Evolutionary conservation across 2,888 invertebrate species (phyloP), one percentile per base, ranked within the genome.

Genomic region (Geotrupes spiniger): DNA sequence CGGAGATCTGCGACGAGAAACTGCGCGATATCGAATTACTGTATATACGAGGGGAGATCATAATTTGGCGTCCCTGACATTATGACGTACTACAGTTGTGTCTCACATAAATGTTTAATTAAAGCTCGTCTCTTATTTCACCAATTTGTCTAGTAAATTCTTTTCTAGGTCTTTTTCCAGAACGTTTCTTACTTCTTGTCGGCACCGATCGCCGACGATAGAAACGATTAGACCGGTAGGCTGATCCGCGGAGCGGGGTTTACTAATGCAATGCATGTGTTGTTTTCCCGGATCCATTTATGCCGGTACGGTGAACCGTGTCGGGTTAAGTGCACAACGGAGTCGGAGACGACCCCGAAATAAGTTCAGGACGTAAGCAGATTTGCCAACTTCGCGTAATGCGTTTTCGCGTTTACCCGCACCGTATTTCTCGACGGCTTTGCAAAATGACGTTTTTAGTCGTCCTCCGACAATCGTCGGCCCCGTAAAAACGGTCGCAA

Each of bases 201-300:
- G 29, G 29, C 10, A 11, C 10, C 10, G 10, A 11, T 1, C 9
- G 29, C 10, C 29, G 29, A 4, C 33, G 9, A 12, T 12, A 10
- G 14, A 15, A 9, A 12, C 33, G 33, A 33, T 15, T 15, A 21
- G 6, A 21, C 31, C 16, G 28, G 29, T 10, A 14, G 14, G 27
- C 17, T 36, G 5, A 15, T 8, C 36, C 21, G 15, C 33, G 10
- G 31, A 37, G 46, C 26, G 39, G 46, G 25, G 31, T 14, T 43
- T 49, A n/a, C 62, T 69, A 68, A 70, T 70, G 68, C 66, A 67
- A 68, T 64, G 68, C 69, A 70, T 69, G 67, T 70, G 70, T 69
- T 69, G 67, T 67, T 69, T 67, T 69, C 70, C 68, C 64, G 67
- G 63, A 69, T 68, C 67, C 68, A 66, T 69, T 68, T 66, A 67